Evolutionary conservation across 1,140 invertebrate genomes (phyloP), one percentile per base, ranked within the genome.

Genomic region (Drosophila ogumai): DNA sequence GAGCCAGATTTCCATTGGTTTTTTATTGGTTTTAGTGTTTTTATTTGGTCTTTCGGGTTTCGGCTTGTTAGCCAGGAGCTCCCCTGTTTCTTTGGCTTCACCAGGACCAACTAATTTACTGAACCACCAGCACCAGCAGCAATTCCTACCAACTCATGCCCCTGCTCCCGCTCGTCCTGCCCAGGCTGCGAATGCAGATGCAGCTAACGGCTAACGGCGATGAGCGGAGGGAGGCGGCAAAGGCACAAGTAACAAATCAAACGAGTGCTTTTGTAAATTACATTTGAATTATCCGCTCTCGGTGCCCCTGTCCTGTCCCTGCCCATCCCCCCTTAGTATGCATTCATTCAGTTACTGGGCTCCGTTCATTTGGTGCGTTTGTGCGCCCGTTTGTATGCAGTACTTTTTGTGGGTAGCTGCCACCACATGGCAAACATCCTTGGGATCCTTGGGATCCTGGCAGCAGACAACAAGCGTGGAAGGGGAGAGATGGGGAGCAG

Each of bases 191-290:
- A 61, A 54, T 59, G 63, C 46, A 54, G 74, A 68, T 69, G 57
- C 59, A 66, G 55, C 38, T 55, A 40, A 40, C 38, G 57, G 34
- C 52, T 9, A 44, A 50, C 25, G 43, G 55, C 34, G 61, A 28
- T 40, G 56, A 41, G 43, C 31, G 38, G 46, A 41, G 28, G 8
- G 46, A 36, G 12, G 41, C n/a, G 22, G 52, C 47, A 31, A 47
- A n/a, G 47, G 74, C 61, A 79, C 69, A 69, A 80, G 82, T 84
- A 87, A 88, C 84, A 87, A 87, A 90, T 90, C 84, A 87, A 90
- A 87, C 80, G 85, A 87, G 84, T 78, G 71, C 84, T 87, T 87
- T 88, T 87, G 84, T 90, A 87, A 87, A 87, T 87, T 87, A 87
- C 84, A 88, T 87, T 87, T 87, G 84, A 87, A 88, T 87, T 90